Evolutionary conservation across 2,113 vertebrate genomes (phyloP), one percentile per base, ranked within the genome.

Genomic region (Pterocles orientalis): DNA sequence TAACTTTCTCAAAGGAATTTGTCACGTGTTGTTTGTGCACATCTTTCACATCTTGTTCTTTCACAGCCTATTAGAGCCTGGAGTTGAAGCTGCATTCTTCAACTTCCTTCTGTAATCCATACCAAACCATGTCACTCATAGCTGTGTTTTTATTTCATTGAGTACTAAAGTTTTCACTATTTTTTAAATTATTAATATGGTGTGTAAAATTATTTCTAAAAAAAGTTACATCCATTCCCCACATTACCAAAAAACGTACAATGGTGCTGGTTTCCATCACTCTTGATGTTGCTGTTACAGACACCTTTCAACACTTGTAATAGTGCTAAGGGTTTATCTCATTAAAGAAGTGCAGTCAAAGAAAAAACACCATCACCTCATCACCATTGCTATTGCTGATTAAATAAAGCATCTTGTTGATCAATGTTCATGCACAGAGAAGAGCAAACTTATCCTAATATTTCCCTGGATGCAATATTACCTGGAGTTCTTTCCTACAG

Each of bases 41-140:
- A 88, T 88, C 80, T 96, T 95, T 81, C 76, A 92, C 60, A 43
- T 95, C 80, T 95, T 93, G 72, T 77, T 95, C 86, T 86, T 92
- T 93, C 88, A 88, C 82, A 92, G 80, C 34, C 45, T 88, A 31
- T 94, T 92, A 92, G 72, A 75, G 1, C 1, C 24, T 96, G 65
- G 21, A 88, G 77, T 57, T 85, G 68, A 88, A 91, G 62, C 48
- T 60, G 43, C 58, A 66, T 80, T 90, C 70, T 78, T 90, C 71
- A 91, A 51, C 84, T 92, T 94, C 57, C 84, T 90, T 79, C 80
- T 81, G 54, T 80, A 90, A 75, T 50, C 34, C 34, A 73, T 73
- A 94, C 41, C 60, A 85, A 94, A 89, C 18, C 6, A 1, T 21
- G 26, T 78, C 76, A 89, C 34, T 23, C 39, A 86, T 24, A 86